Conservation (phyloP, 2,797 vertebrate genomes). For the Cirrhinus mrigala region DNA sequence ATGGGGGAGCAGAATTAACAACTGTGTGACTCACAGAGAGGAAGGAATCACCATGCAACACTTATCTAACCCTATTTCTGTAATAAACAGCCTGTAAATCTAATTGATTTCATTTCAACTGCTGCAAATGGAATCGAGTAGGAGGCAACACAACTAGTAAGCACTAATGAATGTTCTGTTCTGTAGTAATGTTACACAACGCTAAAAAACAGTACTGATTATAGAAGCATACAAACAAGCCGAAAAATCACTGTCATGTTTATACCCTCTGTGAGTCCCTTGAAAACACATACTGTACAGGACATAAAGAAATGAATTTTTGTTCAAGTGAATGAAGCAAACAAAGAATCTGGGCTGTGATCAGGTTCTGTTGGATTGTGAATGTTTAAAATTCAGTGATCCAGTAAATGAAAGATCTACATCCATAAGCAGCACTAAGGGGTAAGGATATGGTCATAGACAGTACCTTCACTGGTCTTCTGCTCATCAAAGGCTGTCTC, state of each 20-base stretch:
- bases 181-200: not conserved
- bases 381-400: conserved; percentile 5
- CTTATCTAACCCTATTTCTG: conserved; percentile 24
- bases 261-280: not conserved
- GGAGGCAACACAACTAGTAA: conserved; percentile 1
- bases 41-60: conserved; percentile 29
- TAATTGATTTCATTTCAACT: conserved; percentile 8
- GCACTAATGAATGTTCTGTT: conserved; percentile 10
- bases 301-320: conserved; percentile 9
- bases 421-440: not conserved
- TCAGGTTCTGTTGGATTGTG: conserved; percentile 10
- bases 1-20: conserved; percentile 52
- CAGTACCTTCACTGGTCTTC: conserved; percentile 87
- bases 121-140: conserved; percentile 27
- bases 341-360: conserved; percentile 34
- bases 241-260: not conserved
- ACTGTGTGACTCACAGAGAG: conserved; percentile 34
- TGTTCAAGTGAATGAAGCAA: conserved; percentile 17
- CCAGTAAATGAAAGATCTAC: not conserved
- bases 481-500: conserved; percentile 92
- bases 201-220: not conserved
- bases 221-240: not conserved
- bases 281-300: conserved; percentile 21
- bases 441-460: not conserved
- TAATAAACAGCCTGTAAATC: not conserved